These are phyloP conservation scores for Paramormyrops kingsleyae DNA, from an alignment of 2,113 vertebrate genomes.

Conservation along the genomic window DNA sequence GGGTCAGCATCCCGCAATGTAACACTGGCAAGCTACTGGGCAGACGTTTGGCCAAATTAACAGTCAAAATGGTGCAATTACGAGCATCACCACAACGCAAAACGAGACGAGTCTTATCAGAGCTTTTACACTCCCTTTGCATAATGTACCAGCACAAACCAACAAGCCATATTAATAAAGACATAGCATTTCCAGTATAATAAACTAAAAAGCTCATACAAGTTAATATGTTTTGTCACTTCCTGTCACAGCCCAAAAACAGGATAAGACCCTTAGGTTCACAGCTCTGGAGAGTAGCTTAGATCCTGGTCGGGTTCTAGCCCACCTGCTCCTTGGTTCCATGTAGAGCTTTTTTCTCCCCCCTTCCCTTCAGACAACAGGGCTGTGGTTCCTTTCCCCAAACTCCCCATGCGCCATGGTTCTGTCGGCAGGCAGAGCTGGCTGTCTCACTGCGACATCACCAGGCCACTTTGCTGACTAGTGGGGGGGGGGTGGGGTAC, in stretches of 20 bases:
- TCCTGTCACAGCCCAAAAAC: background rate
- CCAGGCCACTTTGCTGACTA: background rate
- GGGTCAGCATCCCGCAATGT: background rate
- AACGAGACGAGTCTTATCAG: background rate
- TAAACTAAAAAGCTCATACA: background rate
- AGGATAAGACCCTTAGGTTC: background rate
- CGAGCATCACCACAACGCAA: background rate
- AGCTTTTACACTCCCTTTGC: background rate
- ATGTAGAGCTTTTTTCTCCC: background rate
- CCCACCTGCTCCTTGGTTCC: background rate
- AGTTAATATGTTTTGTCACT: background rate
- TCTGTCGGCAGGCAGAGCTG: background rate
- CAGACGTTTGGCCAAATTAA: background rate
- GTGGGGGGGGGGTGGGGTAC: background rate
- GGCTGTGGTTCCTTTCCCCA: background rate
- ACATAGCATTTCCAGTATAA: background rate
- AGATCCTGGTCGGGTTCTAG: background rate
- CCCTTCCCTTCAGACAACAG: background rate
- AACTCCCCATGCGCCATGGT: background rate
- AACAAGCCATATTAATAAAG: background rate
- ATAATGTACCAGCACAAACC: background rate
- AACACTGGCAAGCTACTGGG: background rate
- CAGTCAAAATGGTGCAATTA: background rate
- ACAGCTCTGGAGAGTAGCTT: background rate
- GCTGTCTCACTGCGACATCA: background rate